phyloP scores from a whole-genome alignment of 2,113 vertebrate genomes.

The Dolichotis patagonum region DNA sequence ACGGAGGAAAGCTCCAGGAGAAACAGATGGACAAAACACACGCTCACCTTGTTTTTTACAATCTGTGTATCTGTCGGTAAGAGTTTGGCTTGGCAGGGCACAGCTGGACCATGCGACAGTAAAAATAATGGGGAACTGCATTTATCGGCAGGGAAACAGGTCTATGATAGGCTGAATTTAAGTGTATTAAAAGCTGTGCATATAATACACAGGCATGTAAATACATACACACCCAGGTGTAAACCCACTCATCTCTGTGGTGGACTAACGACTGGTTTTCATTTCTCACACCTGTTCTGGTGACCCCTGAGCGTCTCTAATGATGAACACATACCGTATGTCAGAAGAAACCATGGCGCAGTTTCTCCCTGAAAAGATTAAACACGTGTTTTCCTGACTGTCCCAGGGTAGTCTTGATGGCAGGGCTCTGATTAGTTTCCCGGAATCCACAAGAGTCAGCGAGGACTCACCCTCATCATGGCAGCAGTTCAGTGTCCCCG shows the following conservation, averaged over 20 bases:
- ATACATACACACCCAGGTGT: not conserved
- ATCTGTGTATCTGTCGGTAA: not conserved
- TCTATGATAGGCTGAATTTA: not conserved
- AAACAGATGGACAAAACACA: not conserved
- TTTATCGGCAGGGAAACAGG: not conserved
- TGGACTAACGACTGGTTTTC: not conserved
- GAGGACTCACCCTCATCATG: not conserved
- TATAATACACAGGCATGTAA: not conserved
- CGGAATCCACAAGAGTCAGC: not conserved
- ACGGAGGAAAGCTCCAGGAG: not conserved
- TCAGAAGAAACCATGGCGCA: not conserved
- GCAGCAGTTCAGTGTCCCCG: not conserved
- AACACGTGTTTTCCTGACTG: not conserved
- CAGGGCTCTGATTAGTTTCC: not conserved
- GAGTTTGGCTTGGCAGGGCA: not conserved
- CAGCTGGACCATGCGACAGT: not conserved
- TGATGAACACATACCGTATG: not conserved
- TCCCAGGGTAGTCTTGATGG: not conserved
- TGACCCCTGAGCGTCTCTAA: not conserved
- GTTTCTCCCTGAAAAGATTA: not conserved
- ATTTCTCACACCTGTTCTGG: not conserved
- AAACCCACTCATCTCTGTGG: not conserved
- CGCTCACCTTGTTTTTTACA: not conserved
- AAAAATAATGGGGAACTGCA: too few relatives aligned
- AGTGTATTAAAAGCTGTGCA: not conserved